Percentiles rank a stretch among this genome's conserved stretches.
phyloP scores from a whole-genome alignment of 2,888 invertebrate species.

The Scrobipalpa atriplicella region DNA sequence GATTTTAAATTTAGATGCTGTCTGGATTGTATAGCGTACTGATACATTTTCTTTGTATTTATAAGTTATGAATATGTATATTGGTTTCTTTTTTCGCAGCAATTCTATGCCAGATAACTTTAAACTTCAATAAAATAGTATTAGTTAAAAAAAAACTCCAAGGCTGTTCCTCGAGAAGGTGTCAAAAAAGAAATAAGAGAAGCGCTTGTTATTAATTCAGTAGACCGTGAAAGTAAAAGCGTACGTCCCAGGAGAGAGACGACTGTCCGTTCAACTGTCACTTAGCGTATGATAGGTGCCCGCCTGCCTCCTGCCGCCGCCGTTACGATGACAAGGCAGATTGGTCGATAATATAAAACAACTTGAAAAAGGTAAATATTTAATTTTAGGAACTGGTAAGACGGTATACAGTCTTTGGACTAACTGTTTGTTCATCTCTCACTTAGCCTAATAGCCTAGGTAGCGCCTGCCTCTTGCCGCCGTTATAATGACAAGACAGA shows the following conservation, averaged over 20 bases:
- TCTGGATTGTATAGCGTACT: too few species aligned
- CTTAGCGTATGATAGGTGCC: slow-evolving; percentile 17
- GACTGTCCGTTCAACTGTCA: slow-evolving; percentile 7
- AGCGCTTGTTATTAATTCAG: slow-evolving; percentile 63
- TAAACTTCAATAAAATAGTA: too few species aligned
- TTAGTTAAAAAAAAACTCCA: not conserved
- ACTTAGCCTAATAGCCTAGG: too few species aligned
- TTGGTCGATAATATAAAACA: not conserved
- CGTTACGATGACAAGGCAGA: not conserved
- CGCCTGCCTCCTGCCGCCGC: not conserved
- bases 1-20: not conserved
- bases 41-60: too few species aligned
- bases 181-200: slow-evolving; percentile 7
- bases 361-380: not conserved
- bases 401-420: too few species aligned
- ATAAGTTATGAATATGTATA: too few species aligned
- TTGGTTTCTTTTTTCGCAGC: too few species aligned
- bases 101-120: too few species aligned
- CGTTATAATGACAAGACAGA: too few species aligned
- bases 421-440: too few species aligned
- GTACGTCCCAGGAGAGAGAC: slow-evolving; percentile 37
- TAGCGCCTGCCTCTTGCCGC: too few species aligned
- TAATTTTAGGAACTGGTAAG: too few species aligned
- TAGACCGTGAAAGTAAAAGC: slow-evolving; percentile 68
- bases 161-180: not conserved